Evolutionary conservation across 1,140 invertebrate genomes (phyloP).

Genomic region (Cardiocondyla obscurior): DNA sequence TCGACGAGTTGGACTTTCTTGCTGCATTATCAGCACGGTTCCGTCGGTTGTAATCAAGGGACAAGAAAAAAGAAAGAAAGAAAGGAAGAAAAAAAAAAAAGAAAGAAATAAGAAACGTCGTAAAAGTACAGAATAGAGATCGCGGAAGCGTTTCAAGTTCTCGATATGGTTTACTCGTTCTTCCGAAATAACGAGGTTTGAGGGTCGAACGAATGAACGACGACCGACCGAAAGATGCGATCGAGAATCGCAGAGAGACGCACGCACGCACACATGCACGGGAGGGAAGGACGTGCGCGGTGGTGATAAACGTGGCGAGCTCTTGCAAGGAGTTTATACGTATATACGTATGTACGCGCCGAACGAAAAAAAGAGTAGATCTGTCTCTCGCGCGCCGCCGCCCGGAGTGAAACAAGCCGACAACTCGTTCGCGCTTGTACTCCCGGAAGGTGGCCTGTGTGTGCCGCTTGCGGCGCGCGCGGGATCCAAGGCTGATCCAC

Average conservation of each 20-base stretch:
- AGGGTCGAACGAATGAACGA: background rate
- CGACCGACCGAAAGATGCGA: background rate
- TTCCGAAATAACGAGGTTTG: background rate
- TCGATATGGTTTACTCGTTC: background rate
- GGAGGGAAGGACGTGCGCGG: too few relatives aligned
- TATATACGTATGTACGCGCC: background rate
- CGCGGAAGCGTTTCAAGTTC: background rate
- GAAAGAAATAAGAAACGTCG: background rate
- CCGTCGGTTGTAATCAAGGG: background rate
- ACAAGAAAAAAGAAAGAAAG: background rate
- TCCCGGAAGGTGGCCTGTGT: too few relatives aligned
- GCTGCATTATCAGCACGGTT: background rate
- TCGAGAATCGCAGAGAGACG: too few relatives aligned
- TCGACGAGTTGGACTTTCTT: constrained; percentile 3
- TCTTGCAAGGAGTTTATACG: too few relatives aligned
- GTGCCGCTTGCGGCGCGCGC: too few relatives aligned
- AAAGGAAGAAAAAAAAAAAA: background rate
- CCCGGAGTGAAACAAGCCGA: too few relatives aligned
- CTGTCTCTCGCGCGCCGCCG: too few relatives aligned
- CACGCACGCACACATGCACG: too few relatives aligned
- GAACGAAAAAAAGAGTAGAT: too few relatives aligned
- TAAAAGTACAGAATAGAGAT: background rate
- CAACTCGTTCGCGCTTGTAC: too few relatives aligned
- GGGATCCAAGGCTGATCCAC: too few relatives aligned
- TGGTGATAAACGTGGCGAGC: too few relatives aligned